Base-by-base conservation (phyloP, 2,113 vertebrate species). In the Ellobius talpinus region DNA sequence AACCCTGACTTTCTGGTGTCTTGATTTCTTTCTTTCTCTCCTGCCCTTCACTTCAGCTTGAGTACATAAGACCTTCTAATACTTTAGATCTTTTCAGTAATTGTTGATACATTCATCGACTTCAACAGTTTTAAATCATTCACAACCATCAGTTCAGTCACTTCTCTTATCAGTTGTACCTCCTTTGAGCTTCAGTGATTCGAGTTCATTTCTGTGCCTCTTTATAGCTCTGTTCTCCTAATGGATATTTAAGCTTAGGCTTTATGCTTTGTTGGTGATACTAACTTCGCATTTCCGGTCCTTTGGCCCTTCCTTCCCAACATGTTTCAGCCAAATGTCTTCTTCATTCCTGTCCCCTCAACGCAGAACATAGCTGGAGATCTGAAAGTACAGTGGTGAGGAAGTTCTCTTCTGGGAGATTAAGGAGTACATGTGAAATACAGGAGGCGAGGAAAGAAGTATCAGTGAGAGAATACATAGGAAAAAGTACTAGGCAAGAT, bases 321-420 rank as follows among this genome's bases (percentile, higher is more conserved):
- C 17, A 13, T 81, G 26, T 4, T 92, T 91, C 87, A 87, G 0
- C 23, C 39, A 65, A 29, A 47, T 88, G 6, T 45, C 45, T 84
- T 92, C 16, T 92, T 33, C n/a, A 77, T 81, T 72, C 23, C 21
- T 89, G 3, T 33, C 89, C 52, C 39, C 29, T 73, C 70, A 90
- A 58, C 92, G 61, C 42, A 96, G 33, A 94, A 55, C 1, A 19
- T 93, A 50, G 24, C 93, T 95, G 13, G 23, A 91, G 66, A 91
- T 65, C 33, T 19, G 81, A 85, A 84, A 84, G 36, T 58, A 82
- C 79, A 39, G 23, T 26, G 55, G 42, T 42, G n/a, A 84, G 81
- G 26, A 65, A 45, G 8, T 66, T 66, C 16, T 47, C 61, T 66
- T 66, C 61, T 33, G 39, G 61, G 16, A 66, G 42, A 66, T 23